These are phyloP conservation scores for Tetramorium parvispinum DNA, from an alignment of 1,140 invertebrate genomes.

Conservation along the genomic window DNA sequence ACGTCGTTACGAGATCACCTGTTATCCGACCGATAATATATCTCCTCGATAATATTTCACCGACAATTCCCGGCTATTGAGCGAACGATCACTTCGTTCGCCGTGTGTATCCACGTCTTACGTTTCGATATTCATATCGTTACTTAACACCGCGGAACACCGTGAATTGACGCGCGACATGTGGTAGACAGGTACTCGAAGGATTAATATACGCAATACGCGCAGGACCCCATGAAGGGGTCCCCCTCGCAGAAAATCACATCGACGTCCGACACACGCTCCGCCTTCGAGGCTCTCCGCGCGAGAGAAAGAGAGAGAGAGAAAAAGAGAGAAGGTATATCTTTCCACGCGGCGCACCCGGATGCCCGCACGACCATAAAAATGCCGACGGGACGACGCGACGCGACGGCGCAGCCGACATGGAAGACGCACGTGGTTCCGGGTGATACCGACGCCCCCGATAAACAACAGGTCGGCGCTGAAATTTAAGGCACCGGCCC, in stretches of 20 bases:
- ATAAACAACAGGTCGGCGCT: slow-evolving; percentile 27
- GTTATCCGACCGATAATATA: slow-evolving; percentile 10
- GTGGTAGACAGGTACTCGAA: slow-evolving; percentile 47
- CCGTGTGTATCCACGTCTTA: slow-evolving; percentile 12
- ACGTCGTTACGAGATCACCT: slow-evolving; percentile 17
- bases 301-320: neutral
- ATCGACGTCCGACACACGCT: neutral
- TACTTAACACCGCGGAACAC: slow-evolving; percentile 53
- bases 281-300: neutral
- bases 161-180: slow-evolving; percentile 54
- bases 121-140: slow-evolving; percentile 41
- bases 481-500: slow-evolving; percentile 4
- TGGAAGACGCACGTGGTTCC: slow-evolving; percentile 30
- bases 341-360: neutral
- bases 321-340: neutral
- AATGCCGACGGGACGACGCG: neutral
- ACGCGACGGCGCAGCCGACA: neutral
- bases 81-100: slow-evolving; percentile 20
- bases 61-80: slow-evolving; percentile 33
- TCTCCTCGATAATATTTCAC: slow-evolving; percentile 35
- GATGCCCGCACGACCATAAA: slow-evolving; percentile 25
- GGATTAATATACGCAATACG: slow-evolving; percentile 41
- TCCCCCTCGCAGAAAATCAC: slow-evolving; percentile 27
- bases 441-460: slow-evolving; percentile 27
- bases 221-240: slow-evolving; percentile 2